Conservation (phyloP, 2,888 invertebrate genomes). For the Andrena minutula region DNA sequence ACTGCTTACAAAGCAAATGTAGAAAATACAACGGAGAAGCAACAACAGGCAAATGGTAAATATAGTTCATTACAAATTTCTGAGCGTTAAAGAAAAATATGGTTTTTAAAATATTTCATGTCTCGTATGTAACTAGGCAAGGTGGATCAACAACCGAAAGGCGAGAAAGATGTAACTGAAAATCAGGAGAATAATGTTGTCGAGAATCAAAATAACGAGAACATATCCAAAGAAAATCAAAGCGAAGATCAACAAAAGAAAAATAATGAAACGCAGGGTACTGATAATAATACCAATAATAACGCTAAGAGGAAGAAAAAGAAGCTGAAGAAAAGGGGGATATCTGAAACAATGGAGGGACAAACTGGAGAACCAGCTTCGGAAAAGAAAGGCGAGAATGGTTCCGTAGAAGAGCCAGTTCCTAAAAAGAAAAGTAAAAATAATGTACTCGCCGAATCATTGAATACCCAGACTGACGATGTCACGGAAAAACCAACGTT, state of each 20-base stretch:
- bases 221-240: slow-evolving; percentile 75
- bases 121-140: slow-evolving; percentile 27
- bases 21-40: slow-evolving; percentile 26
- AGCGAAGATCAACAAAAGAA: slow-evolving; percentile 57
- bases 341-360: slow-evolving; percentile 44
- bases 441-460: slow-evolving; percentile 32
- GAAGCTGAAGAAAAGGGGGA: slow-evolving; percentile 75
- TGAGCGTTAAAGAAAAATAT: neutral
- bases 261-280: slow-evolving; percentile 35
- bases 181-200: slow-evolving; percentile 65
- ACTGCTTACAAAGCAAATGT: slow-evolving; percentile 73
- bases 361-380: slow-evolving; percentile 48
- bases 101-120: neutral
- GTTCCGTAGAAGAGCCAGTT: slow-evolving; percentile 43
- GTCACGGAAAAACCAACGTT: slow-evolving; percentile 67
- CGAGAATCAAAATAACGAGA: slow-evolving; percentile 81
- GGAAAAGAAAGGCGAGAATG: slow-evolving; percentile 41
- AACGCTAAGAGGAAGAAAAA: slow-evolving; percentile 50
- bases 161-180: slow-evolving; percentile 11
- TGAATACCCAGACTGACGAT: slow-evolving; percentile 23
- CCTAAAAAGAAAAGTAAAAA: slow-evolving; percentile 41
- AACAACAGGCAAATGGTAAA: slow-evolving; percentile 47
- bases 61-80: slow-evolving; percentile 1
- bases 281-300: neutral
- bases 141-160: neutral